These are phyloP conservation scores for Muscicapa striata DNA, from an alignment of 2,797 vertebrate species.

Conservation along the genomic window DNA sequence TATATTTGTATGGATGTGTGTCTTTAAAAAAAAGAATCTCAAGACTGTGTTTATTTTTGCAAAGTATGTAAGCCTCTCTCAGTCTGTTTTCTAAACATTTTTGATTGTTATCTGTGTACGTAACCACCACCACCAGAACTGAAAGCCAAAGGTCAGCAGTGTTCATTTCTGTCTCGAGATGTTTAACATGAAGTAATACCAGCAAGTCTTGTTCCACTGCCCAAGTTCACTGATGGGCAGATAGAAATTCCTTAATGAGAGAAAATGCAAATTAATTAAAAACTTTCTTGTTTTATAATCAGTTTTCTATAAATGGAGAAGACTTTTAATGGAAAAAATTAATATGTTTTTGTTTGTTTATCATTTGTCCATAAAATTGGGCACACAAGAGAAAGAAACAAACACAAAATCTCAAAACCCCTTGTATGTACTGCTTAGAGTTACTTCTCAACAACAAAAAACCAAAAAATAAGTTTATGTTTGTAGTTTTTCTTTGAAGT, in stretches of 20 bases:
- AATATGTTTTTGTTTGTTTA: background rate
- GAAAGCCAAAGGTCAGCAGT: background rate
- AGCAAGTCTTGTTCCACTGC: background rate
- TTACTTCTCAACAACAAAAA: background rate
- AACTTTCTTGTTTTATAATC: background rate
- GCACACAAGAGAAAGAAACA: background rate
- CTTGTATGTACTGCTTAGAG: background rate
- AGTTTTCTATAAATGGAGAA: background rate
- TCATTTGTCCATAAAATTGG: background rate
- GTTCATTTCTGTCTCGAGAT: background rate
- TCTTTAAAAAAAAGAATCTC: background rate
- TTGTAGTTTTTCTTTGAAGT: background rate
- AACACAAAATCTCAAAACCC: no score
- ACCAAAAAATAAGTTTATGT: background rate
- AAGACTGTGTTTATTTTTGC: background rate
- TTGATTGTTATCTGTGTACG: background rate
- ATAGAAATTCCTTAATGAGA: background rate
- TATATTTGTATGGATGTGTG: background rate
- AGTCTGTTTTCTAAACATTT: background rate
- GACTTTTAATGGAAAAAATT: background rate
- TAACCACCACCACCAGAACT: background rate
- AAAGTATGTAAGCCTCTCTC: background rate
- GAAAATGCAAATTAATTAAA: background rate
- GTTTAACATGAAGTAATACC: background rate
- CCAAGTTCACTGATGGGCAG: background rate